These are phyloP conservation scores for Phainopepla nitens DNA, from an alignment of 2,113 vertebrate genomes.

Conservation along the genomic window DNA sequence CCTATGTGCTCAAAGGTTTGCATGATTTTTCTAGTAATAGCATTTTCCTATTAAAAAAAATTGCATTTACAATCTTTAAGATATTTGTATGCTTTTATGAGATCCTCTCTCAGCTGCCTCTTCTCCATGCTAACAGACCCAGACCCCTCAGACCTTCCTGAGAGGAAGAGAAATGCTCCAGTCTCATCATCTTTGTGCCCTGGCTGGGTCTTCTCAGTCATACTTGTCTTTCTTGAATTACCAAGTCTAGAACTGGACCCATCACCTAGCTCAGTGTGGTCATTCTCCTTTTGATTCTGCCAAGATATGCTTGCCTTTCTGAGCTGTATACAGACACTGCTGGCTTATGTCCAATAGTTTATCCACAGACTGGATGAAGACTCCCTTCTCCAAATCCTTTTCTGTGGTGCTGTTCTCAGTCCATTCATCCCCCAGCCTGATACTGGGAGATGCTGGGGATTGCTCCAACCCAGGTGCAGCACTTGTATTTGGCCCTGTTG, in stretches of 20 bases:
- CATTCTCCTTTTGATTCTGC: background rate
- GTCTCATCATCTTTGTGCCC: background rate
- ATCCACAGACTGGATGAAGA: background rate
- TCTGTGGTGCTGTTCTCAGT: background rate
- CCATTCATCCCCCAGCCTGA: fast-evolving
- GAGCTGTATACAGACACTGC: background rate
- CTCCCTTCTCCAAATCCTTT: background rate
- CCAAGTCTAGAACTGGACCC: background rate
- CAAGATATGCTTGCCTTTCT: background rate
- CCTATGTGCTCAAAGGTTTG: background rate
- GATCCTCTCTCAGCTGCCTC: background rate
- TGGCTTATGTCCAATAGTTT: background rate
- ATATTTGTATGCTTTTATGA: background rate
- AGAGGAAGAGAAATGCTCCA: background rate
- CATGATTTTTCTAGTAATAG: background rate
- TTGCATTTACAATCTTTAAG: background rate
- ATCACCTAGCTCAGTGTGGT: background rate
- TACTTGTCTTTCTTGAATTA: background rate
- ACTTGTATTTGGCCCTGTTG: background rate
- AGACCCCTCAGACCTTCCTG: background rate
- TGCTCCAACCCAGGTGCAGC: fast-evolving
- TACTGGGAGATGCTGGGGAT: background rate
- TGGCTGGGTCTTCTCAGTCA: fast-evolving
- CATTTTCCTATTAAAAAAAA: background rate
- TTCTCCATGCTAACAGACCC: background rate